Base-by-base conservation (phyloP, 2,797 vertebrate genomes). In the Rhabdomys pumilio region DNA sequence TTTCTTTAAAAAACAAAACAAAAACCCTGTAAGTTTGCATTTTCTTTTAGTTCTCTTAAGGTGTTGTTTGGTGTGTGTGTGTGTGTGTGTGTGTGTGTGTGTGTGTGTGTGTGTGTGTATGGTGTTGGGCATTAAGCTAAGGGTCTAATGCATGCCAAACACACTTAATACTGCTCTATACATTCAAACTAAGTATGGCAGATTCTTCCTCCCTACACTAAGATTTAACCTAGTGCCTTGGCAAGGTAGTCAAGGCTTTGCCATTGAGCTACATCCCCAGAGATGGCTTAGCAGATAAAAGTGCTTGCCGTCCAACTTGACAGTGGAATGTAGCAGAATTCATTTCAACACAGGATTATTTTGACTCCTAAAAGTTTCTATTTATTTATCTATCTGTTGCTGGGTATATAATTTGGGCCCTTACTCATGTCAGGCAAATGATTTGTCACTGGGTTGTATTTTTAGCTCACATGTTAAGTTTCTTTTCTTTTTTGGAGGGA, bases 281-380 rank as follows among this genome's bases (percentile, higher is more conserved):
- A 79, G 76, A 44, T 29, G 81, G 57, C 38, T 61, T 41, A 44
- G 81, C 17, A 19, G 4, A 34, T 80, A n/a, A 55, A 34, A 31
- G 50, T 53, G 57, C 80, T 61, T 81, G 12, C n/a, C 44, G 38
- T 13, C 80, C 2, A 82, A 38, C 59, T n/a, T 84, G 38, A 55
- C 47, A 50, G 34, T 94, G 75, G 86, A 91, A 93, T 76, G 53
- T 89, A 61, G 38, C 29, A 89, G 19, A 89, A 85, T 96, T 24
- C 84, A 90, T 95, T 93, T 94, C 67, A 96, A 81, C 8, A 22
- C 41, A 83, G 55, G 20, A 31, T 73, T n/a, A 87, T 92, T 31
- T 90, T 91, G 10, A 67, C 75, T 92, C 96, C 38, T 84, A n/a
- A 79, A 84, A 47, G 83, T 86, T 41, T 76, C 19, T 90, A 26